Percentiles rank a stretch among this genome's conserved stretches.
Conservation (phyloP, 2,797 vertebrate genomes). For the Squalus acanthias region DNA sequence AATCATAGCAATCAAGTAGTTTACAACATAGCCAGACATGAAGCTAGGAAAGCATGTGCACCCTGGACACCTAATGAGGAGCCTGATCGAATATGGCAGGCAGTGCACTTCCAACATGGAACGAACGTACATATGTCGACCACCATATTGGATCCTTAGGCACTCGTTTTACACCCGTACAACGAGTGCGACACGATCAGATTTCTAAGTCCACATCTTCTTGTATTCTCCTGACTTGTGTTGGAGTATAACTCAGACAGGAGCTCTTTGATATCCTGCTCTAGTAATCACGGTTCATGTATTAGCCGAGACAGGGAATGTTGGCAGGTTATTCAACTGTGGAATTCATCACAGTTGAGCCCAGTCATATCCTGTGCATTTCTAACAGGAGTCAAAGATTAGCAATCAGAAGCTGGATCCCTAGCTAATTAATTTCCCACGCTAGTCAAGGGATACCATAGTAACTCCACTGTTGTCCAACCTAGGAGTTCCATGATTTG, state of each 20-base stretch:
- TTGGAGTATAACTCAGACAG: background rate
- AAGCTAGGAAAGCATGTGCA: too few species aligned
- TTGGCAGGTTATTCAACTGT: background rate
- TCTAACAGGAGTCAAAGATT: background rate
- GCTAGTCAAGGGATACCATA: background rate
- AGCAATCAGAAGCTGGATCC: background rate
- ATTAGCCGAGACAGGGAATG: too few species aligned
- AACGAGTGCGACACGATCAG: background rate
- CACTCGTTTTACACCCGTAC: too few species aligned
- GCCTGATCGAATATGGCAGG: too few species aligned
- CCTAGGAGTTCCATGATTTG: background rate
- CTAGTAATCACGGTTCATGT: background rate
- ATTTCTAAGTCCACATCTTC: background rate
- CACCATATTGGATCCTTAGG: too few species aligned
- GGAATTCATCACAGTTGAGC: background rate
- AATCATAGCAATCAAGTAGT: too few species aligned
- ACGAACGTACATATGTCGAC: too few species aligned
- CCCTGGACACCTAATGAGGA: too few species aligned
- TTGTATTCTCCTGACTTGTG: background rate
- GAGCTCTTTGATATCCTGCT: background rate
- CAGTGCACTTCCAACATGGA: too few species aligned
- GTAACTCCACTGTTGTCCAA: background rate
- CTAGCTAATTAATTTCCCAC: background rate
- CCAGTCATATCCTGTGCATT: background rate
- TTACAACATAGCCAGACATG: too few species aligned